These are phyloP conservation scores for Drosophila pseudotakahashii DNA, from an alignment of 2,888 invertebrate species.

Conservation along the genomic window DNA sequence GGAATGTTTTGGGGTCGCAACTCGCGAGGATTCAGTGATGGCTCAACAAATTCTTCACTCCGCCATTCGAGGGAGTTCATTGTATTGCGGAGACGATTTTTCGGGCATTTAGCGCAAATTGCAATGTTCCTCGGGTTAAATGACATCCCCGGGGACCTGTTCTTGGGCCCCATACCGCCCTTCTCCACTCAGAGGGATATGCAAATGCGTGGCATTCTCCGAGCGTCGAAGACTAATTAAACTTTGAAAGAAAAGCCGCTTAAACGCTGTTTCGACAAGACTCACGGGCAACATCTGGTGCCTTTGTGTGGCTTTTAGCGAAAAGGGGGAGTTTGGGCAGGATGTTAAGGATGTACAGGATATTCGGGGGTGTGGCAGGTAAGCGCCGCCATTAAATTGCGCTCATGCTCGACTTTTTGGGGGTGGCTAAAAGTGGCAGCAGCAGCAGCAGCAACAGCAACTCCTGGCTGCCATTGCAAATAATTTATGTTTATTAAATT, in stretches of 20 bases:
- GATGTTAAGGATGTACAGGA: neutral
- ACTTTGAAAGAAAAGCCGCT: slow-evolving; percentile 73
- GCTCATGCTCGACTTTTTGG: slow-evolving; percentile 35
- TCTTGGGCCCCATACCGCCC: neutral
- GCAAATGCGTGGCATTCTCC: slow-evolving; percentile 63
- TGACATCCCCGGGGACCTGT: slow-evolving; percentile 57
- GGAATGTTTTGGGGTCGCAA: slow-evolving; percentile 16
- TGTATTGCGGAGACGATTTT: slow-evolving; percentile 54
- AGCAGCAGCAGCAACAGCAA: neutral
- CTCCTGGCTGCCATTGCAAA: slow-evolving; percentile 64
- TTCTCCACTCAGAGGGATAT: slow-evolving; percentile 46
- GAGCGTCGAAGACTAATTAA: slow-evolving; percentile 71
- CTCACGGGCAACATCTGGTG: slow-evolving; percentile 71
- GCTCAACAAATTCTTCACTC: slow-evolving; percentile 47
- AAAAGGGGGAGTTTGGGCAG: slow-evolving; percentile 14
- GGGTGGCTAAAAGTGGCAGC: slow-evolving; percentile 45
- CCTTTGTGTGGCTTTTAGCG: slow-evolving; percentile 73
- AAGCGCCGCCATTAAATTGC: slow-evolving; percentile 63
- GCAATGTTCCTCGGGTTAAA: slow-evolving; percentile 62
- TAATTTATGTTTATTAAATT: slow-evolving; percentile 84
- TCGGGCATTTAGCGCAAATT: slow-evolving; percentile 69
- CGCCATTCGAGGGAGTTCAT: slow-evolving; percentile 13
- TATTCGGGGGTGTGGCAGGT: slow-evolving; percentile 58
- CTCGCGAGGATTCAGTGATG: slow-evolving; percentile 27
- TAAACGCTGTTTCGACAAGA: slow-evolving; percentile 49